Evolutionary conservation across 2,797 vertebrate species (phyloP).

Genomic region (Peromyscus aztecus): DNA sequence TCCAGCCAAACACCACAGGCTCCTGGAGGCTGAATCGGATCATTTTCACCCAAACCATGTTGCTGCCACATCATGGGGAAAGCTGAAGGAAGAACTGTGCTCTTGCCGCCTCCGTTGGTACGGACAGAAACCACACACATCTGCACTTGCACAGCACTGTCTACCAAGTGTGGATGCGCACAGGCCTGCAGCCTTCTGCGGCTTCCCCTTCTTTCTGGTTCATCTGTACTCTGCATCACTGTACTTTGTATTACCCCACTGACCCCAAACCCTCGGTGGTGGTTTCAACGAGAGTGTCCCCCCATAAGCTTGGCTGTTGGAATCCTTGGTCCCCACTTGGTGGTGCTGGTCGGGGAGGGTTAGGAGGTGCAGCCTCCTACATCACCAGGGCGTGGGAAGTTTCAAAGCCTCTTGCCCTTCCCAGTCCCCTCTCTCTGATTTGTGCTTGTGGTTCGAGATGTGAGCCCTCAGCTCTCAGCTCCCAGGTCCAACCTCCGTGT

Average conservation of each 20-base stretch:
- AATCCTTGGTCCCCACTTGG: neutral
- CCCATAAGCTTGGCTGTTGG: neutral
- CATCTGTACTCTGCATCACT: too few species aligned
- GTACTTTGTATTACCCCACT: neutral
- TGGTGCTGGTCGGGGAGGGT: fast-evolving
- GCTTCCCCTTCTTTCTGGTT: neutral
- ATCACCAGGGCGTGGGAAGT: neutral
- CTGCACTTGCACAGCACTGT: neutral
- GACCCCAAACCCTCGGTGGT: neutral
- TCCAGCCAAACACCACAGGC: fast-evolving
- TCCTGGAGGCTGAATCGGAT: neutral
- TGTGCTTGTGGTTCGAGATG: neutral
- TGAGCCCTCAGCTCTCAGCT: neutral
- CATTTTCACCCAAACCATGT: neutral
- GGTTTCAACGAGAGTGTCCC: too few species aligned
- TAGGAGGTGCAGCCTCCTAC: neutral
- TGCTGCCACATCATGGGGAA: neutral
- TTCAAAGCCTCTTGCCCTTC: too few species aligned
- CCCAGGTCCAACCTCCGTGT: neutral
- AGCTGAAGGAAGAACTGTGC: neutral
- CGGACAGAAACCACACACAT: neutral
- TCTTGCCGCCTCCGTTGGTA: neutral
- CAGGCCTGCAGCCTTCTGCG: neutral
- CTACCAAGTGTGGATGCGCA: too few species aligned
- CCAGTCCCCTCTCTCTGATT: too few species aligned